A percentile compares a stretch with the other conserved stretches of the same genome.
These are phyloP conservation scores for Mesorhabditis belari DNA, from an alignment of 2,888 invertebrate species.

Conservation along the genomic window DNA sequence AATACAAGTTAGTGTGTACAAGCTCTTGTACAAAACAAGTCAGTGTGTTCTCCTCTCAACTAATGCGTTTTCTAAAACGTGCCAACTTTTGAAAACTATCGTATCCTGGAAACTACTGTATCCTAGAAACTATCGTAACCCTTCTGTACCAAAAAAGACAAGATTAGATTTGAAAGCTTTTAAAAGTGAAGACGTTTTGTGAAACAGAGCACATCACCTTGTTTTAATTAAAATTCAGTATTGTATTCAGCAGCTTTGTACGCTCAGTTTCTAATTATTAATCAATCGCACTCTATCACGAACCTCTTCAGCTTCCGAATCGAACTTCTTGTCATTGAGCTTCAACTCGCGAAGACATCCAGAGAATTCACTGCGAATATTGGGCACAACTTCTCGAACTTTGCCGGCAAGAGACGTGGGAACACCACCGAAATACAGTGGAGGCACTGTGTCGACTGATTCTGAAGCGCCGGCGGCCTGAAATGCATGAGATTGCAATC, in stretches of 20 bases:
- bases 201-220: too few relatives aligned
- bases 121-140: neutral
- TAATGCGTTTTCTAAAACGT: too few relatives aligned
- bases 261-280: constrained; percentile 1
- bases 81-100: too few relatives aligned
- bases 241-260: constrained; percentile 23
- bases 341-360: constrained; percentile 55
- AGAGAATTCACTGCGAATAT: constrained; percentile 48
- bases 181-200: neutral
- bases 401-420: constrained; percentile 28
- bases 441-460: constrained; percentile 49
- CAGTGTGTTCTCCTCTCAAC: too few relatives aligned
- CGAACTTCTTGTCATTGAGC: constrained; percentile 48
- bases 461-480: constrained; percentile 38
- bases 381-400: constrained; percentile 25
- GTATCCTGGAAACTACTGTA: too few relatives aligned
- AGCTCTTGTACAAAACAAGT: too few relatives aligned
- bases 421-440: constrained; percentile 56
- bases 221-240: too few relatives aligned
- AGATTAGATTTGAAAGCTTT: neutral
- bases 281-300: constrained; percentile 2
- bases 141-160: neutral
- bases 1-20: too few relatives aligned
- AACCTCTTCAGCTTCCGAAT: constrained; percentile 17
- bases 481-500: constrained; percentile 1